These are phyloP conservation scores for Idaea biselata DNA, from an alignment of 2,888 invertebrate genomes.

Conservation along the genomic window DNA sequence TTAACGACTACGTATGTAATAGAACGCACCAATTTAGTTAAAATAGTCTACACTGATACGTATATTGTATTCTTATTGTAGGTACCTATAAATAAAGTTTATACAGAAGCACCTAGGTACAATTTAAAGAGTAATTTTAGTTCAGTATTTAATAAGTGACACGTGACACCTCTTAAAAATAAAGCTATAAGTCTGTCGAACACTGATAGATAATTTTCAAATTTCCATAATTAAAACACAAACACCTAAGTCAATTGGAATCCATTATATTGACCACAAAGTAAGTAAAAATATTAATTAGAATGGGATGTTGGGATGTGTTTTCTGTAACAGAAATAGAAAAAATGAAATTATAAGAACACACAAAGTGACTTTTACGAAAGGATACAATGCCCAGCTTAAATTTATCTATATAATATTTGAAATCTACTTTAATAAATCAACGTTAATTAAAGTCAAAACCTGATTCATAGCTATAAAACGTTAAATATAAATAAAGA, in stretches of 20 bases:
- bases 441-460: too few species aligned
- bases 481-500: too few species aligned
- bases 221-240: slow-evolving; percentile 30
- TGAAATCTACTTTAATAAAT: too few species aligned
- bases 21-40: slow-evolving; percentile 14
- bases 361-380: too few species aligned
- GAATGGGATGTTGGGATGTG: too few species aligned
- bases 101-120: slow-evolving; percentile 68
- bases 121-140: slow-evolving; percentile 37
- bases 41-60: slow-evolving; percentile 2
- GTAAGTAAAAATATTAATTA: too few species aligned
- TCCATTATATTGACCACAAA: slow-evolving; percentile 19
- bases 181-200: neutral
- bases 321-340: too few species aligned
- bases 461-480: too few species aligned
- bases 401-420: too few species aligned
- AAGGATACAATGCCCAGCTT: too few species aligned
- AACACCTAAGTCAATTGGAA: slow-evolving; percentile 24
- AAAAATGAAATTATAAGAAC: too few species aligned
- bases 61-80: slow-evolving; percentile 15
- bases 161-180: neutral
- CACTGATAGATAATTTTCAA: neutral
- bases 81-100: slow-evolving; percentile 30
- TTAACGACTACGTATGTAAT: neutral
- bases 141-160: slow-evolving; percentile 35